A percentile compares a stretch with the other conserved stretches of the same genome.
These are phyloP conservation scores for Amblyornis subalaris DNA, from an alignment of 2,113 vertebrate genomes.

Conservation along the genomic window DNA sequence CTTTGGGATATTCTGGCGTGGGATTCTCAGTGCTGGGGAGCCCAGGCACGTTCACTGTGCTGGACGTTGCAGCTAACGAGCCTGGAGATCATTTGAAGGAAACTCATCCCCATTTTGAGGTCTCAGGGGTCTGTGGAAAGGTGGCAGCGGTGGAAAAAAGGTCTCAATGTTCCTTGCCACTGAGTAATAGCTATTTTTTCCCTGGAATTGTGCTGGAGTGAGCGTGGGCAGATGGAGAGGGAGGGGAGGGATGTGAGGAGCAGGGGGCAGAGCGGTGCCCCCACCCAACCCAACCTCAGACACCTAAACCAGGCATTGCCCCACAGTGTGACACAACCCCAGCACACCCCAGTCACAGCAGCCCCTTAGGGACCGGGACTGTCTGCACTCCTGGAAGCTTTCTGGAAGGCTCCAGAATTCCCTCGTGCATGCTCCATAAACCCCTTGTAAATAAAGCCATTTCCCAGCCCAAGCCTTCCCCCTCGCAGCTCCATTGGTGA, in stretches of 20 bases:
- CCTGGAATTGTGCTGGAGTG: neutral
- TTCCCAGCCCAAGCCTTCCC: neutral
- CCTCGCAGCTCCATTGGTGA: neutral
- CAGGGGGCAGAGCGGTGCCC: accelerated
- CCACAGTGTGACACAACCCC: neutral
- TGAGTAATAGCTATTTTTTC: neutral
- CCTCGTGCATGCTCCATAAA: neutral
- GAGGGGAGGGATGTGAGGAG: neutral
- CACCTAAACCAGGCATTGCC: neutral
- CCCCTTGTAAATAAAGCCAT: neutral
- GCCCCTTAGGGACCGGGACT: neutral
- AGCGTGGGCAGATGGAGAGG: neutral
- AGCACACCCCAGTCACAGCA: neutral
- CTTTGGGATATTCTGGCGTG: neutral
- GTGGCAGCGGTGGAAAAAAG: neutral
- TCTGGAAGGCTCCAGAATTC: neutral
- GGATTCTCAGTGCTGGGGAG: neutral
- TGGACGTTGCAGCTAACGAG: neutral
- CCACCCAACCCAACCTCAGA: neutral
- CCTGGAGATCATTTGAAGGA: neutral
- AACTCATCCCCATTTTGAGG: neutral
- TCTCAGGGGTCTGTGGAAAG: neutral
- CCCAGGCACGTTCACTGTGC: neutral
- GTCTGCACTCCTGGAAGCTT: neutral
- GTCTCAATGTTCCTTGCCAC: neutral